Evolutionary conservation across 2,888 invertebrate genomes (phyloP), one percentile per base, ranked within the genome.

Genomic region (Hydriomena furcata): DNA sequence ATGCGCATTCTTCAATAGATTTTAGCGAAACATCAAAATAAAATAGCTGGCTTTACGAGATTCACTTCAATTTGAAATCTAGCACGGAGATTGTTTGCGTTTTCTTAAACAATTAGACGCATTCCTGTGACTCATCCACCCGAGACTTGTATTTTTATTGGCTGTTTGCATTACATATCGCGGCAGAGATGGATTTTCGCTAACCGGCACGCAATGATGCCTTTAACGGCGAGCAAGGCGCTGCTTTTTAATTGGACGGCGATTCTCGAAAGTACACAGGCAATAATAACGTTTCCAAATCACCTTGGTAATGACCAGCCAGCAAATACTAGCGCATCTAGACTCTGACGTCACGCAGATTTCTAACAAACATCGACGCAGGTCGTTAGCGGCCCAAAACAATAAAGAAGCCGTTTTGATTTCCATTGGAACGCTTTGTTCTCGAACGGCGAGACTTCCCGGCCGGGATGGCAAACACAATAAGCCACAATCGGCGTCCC

Each of bases 71-170:
- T 75, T 79, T 76, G 80, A 82, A 85, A 84, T 81, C 71, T 75
- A 79, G 81, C 78, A 76, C 78, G 76, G 78, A 70, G 68, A 76
- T 78, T 73, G 73, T 76, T 80, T 73, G 73, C 79, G 71, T 76
- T 76, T 79, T 77, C 75, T 73, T 73, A 73, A 70, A 82, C 73
- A 84, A 85, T 86, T 84, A 86, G 82, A 79, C 73, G 76, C 83
- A 85, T 87, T 83, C 84, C 81, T 74, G 74, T 83, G 86, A 86
- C 65, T 84, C 86, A 85, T 79, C 82, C 84, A 84, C 69, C 76
- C 84, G 82, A 77, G 82, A 80, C 82, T 74, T 75, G 76, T 76
- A 81, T 81, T 83, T 84, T 84, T 84, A 84, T 84, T 84, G 79
- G 76, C 67, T 73, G 78, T 82, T 83, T 79, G 78, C 80, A 78